These are phyloP conservation scores for Resseliella maxima DNA, from an alignment of 2,888 invertebrate genomes.

Conservation along the genomic window DNA sequence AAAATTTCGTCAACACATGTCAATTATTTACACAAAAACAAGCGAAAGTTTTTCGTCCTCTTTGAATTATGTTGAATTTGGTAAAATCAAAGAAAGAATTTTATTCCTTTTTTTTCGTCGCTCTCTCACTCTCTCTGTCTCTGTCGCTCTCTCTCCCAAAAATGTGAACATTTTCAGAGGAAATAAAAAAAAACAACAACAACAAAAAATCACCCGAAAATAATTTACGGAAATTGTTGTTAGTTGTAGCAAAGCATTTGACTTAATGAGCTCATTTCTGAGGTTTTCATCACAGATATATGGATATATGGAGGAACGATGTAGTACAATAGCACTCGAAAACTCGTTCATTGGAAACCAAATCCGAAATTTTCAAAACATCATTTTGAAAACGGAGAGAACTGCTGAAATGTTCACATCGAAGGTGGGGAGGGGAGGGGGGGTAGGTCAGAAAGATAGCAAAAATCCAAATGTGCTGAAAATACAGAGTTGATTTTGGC, in stretches of 20 bases:
- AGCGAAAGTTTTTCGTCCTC: too few species aligned
- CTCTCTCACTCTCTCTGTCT: too few species aligned
- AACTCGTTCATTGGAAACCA: not conserved
- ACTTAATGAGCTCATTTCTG: not conserved
- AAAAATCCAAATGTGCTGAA: not conserved
- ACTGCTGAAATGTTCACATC: not conserved
- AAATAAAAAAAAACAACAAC: not conserved
- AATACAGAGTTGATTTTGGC: not conserved
- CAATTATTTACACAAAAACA: too few species aligned
- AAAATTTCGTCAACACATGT: not conserved
- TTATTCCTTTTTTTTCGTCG: too few species aligned
- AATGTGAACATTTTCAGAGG: too few species aligned
- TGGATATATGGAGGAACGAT: not conserved
- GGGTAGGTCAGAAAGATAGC: not conserved
- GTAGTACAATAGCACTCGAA: not conserved
- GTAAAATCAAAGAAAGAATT: too few species aligned
- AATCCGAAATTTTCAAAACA: too few species aligned
- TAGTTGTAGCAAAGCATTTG: not conserved
- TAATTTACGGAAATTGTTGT: not conserved
- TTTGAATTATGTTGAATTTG: too few species aligned
- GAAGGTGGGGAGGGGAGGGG: too few species aligned
- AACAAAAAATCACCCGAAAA: not conserved
- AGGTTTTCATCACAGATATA: conserved; percentile 9
- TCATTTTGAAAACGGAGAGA: not conserved
- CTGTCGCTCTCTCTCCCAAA: too few species aligned